These are phyloP conservation scores for Tylochromis polylepis DNA, from an alignment of 2,113 vertebrate species.

Conservation along the genomic window DNA sequence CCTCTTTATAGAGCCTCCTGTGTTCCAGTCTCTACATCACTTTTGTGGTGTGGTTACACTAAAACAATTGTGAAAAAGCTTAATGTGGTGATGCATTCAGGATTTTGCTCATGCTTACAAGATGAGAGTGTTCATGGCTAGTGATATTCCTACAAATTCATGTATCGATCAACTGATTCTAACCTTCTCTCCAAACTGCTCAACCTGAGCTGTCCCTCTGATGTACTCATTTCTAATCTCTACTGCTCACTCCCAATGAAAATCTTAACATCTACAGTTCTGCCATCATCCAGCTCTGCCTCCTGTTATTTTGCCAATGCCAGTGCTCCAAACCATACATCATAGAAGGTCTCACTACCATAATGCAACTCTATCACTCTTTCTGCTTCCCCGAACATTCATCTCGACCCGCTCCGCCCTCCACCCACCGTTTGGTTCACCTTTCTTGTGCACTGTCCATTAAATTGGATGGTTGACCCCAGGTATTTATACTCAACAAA, in stretches of 20 bases:
- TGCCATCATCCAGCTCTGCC: not conserved
- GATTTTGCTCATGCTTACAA: no score
- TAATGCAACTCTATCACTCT: not conserved
- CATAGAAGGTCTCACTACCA: not conserved
- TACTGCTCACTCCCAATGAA: not conserved
- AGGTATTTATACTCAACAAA: no score
- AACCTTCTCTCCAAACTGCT: not conserved
- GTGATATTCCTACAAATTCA: not conserved
- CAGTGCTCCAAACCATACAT: not conserved
- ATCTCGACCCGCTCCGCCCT: not conserved
- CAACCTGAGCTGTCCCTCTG: not conserved
- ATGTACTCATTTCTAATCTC: not conserved
- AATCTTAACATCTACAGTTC: not conserved
- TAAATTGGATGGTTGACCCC: not conserved
- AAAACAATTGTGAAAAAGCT: not conserved
- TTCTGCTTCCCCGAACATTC: not conserved
- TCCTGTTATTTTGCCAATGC: not conserved
- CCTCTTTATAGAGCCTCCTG: not conserved
- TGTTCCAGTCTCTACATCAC: not conserved
- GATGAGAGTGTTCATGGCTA: no score
- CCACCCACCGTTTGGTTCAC: not conserved
- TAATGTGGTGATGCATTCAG: no score
- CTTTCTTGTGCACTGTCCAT: not conserved
- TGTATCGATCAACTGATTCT: not conserved
- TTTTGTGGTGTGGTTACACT: not conserved